Conservation (phyloP, 1,140 invertebrate genomes). For the Odontomachus brunneus region DNA sequence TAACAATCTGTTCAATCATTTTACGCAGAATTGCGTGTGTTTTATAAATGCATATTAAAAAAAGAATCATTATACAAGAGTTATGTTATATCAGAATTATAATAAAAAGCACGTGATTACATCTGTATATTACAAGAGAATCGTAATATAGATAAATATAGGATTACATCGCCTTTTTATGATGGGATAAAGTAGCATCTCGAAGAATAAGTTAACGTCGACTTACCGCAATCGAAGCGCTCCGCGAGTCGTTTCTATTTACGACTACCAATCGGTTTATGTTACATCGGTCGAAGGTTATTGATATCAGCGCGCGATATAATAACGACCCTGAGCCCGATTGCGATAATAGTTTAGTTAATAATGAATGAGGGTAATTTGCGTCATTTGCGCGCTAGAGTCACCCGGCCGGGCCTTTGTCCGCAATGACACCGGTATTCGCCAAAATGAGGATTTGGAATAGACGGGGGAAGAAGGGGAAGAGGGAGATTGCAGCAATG, state of each 20-base stretch:
- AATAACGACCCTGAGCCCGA: constrained; percentile 18
- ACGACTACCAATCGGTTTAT: constrained; percentile 62
- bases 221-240: constrained; percentile 34
- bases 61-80: background rate
- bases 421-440: constrained; percentile 1
- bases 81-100: background rate
- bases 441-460: constrained; percentile 15
- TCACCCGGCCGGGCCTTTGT: constrained; percentile 14
- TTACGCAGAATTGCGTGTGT: too few species aligned
- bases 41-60: too few species aligned
- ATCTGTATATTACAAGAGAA: too few species aligned
- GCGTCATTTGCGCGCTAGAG: constrained; percentile 21
- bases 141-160: too few species aligned
- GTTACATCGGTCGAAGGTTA: background rate
- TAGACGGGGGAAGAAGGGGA: background rate
- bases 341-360: constrained; percentile 54
- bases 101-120: background rate
- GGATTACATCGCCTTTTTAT: background rate
- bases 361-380: constrained; percentile 42
- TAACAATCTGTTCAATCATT: too few species aligned
- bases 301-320: constrained; percentile 35
- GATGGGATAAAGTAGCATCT: constrained; percentile 30
- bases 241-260: constrained; percentile 54
- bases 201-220: constrained; percentile 20
- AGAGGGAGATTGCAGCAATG: too few species aligned